Evolutionary conservation across 2,888 invertebrate genomes (phyloP).

Genomic region (Volucella inanis): DNA sequence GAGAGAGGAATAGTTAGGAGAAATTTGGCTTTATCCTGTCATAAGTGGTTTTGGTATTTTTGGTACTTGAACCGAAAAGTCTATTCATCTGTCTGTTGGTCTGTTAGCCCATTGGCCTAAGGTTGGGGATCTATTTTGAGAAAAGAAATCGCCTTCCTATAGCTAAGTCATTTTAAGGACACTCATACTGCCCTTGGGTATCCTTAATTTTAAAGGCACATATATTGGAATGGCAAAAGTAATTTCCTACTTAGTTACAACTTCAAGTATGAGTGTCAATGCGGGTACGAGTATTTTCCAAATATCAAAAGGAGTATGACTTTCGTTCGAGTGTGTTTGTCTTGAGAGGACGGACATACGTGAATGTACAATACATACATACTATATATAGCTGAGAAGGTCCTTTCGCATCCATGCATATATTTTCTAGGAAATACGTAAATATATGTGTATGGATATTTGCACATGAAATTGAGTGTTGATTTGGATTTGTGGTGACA

Average conservation of each 20-base stretch:
- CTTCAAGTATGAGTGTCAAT: too few relatives aligned
- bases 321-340: too few relatives aligned
- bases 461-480: conserved; percentile 72
- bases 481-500: conserved; percentile 71
- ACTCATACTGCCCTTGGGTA: background rate
- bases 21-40: conserved; percentile 60
- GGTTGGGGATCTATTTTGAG: background rate
- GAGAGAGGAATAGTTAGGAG: conserved; percentile 22
- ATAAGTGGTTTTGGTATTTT: conserved; percentile 42
- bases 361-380: conserved; percentile 25
- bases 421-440: conserved; percentile 35
- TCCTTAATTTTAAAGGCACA: conserved; percentile 56
- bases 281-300: background rate
- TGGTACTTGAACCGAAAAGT: conserved; percentile 26
- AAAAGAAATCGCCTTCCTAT: background rate
- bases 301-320: conserved; percentile 21
- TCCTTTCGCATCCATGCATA: conserved; percentile 32
- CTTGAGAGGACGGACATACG: background rate
- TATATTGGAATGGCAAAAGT: conserved; percentile 34
- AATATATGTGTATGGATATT: conserved; percentile 48
- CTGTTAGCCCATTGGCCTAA: too few relatives aligned
- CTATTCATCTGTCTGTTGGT: background rate
- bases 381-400: conserved; percentile 35
- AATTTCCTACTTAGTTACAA: conserved; percentile 56
- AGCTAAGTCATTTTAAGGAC: conserved; percentile 46